Conservation (phyloP, 92 coral and sea anemone genomes). For the Diadumene lineata region DNA sequence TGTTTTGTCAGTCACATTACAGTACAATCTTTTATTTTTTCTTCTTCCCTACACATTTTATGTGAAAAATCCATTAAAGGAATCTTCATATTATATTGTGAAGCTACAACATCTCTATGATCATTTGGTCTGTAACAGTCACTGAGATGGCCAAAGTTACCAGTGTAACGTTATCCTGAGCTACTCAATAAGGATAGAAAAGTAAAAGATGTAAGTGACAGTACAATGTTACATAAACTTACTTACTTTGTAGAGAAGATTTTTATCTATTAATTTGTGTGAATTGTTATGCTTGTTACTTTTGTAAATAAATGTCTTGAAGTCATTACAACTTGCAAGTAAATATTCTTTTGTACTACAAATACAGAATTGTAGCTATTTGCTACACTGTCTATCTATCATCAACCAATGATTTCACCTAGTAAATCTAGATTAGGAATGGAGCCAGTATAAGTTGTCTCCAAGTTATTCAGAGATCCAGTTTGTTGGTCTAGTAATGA, state of each 20-base stretch:
- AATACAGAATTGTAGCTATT: slow-evolving; percentile 1
- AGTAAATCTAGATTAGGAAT: slow-evolving; percentile 85
- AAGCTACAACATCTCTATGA: too few relatives aligned
- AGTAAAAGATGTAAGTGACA: too few relatives aligned
- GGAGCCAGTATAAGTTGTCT: slow-evolving; percentile 88
- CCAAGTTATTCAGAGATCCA: slow-evolving; percentile 67
- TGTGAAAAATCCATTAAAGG: neutral
- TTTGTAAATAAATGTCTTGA: slow-evolving; percentile 1
- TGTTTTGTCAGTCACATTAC: neutral
- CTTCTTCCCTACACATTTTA: neutral
- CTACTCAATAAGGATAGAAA: too few relatives aligned
- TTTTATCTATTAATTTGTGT: too few relatives aligned
- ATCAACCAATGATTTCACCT: slow-evolving; percentile 73
- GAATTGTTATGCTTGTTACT: too few relatives aligned
- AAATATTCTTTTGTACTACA: slow-evolving; percentile 11
- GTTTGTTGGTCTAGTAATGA: slow-evolving; percentile 85
- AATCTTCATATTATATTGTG: neutral
- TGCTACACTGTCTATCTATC: neutral
- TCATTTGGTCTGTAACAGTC: too few relatives aligned
- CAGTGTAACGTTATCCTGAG: too few relatives aligned
- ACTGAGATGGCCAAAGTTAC: too few relatives aligned
- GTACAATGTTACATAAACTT: too few relatives aligned
- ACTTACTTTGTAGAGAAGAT: too few relatives aligned
- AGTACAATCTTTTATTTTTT: neutral
- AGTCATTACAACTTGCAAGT: slow-evolving; percentile 3